Percentiles rank a stretch among this genome's conserved stretches.
phyloP scores from a whole-genome alignment of 2,888 invertebrate genomes.

The Clepsis dumicolana region DNA sequence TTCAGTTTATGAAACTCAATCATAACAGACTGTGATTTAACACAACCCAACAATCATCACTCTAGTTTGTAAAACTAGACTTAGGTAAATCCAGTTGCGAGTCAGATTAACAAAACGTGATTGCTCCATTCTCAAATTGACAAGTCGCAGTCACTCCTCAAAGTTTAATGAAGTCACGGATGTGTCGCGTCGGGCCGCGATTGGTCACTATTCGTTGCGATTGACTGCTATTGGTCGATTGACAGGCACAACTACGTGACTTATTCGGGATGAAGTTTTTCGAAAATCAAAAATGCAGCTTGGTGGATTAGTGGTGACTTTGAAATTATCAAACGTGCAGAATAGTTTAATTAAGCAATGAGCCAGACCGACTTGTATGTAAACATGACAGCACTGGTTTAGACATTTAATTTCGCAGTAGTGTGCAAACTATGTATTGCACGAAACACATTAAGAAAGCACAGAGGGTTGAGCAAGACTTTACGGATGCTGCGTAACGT shows the following conservation, averaged over 20 bases:
- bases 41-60: not conserved
- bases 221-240: slow-evolving; percentile 19
- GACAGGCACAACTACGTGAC: slow-evolving; percentile 9
- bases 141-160: slow-evolving; percentile 19
- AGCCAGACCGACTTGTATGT: no score
- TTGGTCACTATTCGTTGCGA: slow-evolving; percentile 12
- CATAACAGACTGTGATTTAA: not conserved
- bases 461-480: no score
- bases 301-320: not conserved
- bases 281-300: not conserved
- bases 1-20: not conserved
- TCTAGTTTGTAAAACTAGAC: not conserved
- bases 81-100: slow-evolving; percentile 20
- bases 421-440: no score
- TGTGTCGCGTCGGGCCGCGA: slow-evolving; percentile 21
- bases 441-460: no score
- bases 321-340: no score
- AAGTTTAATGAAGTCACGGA: slow-evolving; percentile 25
- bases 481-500: no score
- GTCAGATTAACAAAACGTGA: slow-evolving; percentile 28
- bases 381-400: no score
- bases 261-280: not conserved
- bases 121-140: slow-evolving; percentile 8
- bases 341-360: no score
- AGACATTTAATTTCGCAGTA: no score